These are phyloP conservation scores for Lophochroa leadbeateri DNA, from an alignment of 2,113 vertebrate species.

Conservation along the genomic window DNA sequence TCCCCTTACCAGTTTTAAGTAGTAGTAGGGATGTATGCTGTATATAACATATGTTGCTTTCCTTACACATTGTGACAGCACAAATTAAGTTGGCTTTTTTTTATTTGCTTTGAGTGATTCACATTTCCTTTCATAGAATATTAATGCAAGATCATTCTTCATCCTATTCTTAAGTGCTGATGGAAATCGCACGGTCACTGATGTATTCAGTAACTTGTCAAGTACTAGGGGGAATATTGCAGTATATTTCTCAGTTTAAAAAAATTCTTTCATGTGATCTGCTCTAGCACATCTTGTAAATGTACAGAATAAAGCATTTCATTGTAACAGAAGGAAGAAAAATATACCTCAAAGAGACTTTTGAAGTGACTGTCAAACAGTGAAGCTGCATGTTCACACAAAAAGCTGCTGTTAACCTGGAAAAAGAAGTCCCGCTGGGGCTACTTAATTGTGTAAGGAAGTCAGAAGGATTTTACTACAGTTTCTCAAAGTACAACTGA, in stretches of 20 bases:
- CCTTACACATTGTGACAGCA: neutral
- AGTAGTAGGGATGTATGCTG: neutral
- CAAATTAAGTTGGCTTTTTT: neutral
- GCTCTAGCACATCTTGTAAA: neutral
- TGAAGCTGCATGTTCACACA: neutral
- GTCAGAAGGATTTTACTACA: neutral
- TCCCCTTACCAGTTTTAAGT: neutral
- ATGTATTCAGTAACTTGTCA: constrained; percentile 1
- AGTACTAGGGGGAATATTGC: neutral
- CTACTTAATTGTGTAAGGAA: constrained; percentile 22
- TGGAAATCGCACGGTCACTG: neutral
- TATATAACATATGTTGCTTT: neutral
- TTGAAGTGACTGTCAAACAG: constrained; percentile 16
- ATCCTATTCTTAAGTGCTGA: neutral
- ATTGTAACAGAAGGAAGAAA: constrained; percentile 12
- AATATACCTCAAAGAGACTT: constrained; percentile 8
- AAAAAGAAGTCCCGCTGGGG: constrained; percentile 21
- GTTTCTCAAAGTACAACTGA: neutral
- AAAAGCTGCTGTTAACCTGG: constrained; percentile 22
- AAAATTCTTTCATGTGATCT: constrained; percentile 22
- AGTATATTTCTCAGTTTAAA: constrained; percentile 13
- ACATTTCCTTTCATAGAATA: constrained; percentile 1
- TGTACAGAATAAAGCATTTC: neutral
- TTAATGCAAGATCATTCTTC: constrained; percentile 11
- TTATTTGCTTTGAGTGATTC: neutral